phyloP scores from a whole-genome alignment of 2,888 invertebrate genomes.

The Ecdyonurus torrentis region DNA sequence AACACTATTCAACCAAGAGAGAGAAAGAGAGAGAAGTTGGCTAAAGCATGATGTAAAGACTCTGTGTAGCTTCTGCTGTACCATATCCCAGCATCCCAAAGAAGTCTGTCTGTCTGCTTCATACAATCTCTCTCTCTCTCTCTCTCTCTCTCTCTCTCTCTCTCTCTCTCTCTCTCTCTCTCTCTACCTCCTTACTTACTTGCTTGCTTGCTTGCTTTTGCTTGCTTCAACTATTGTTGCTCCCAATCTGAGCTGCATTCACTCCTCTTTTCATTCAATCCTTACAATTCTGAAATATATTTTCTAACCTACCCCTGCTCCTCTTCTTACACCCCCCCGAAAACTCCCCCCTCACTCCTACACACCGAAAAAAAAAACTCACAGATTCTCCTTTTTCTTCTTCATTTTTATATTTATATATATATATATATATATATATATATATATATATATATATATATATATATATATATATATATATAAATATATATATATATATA shows the following conservation, averaged over 20 bases:
- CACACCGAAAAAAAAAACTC: not conserved
- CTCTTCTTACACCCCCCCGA: not conserved
- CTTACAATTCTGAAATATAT: constrained; percentile 4
- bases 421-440: not conserved
- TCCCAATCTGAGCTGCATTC: constrained; percentile 3
- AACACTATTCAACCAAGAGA: not conserved
- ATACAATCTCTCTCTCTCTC: no score
- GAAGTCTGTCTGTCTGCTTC: no score
- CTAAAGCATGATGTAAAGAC: not conserved
- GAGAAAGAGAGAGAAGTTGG: not conserved
- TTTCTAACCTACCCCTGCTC: not conserved
- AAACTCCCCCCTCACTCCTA: not conserved
- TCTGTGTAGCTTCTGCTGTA: not conserved
- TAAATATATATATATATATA: not conserved
- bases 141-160: no score
- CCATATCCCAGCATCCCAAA: no score
- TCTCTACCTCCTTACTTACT: no score
- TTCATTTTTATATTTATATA: not conserved
- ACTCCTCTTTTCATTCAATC: not conserved
- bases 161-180: no score
- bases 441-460: no score
- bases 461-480: not conserved
- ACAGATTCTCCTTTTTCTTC: not conserved
- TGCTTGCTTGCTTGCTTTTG: not conserved
- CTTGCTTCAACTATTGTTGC: not conserved